Evolutionary conservation across 2,113 vertebrate species (phyloP).

Genomic region (Lathamus discolor): DNA sequence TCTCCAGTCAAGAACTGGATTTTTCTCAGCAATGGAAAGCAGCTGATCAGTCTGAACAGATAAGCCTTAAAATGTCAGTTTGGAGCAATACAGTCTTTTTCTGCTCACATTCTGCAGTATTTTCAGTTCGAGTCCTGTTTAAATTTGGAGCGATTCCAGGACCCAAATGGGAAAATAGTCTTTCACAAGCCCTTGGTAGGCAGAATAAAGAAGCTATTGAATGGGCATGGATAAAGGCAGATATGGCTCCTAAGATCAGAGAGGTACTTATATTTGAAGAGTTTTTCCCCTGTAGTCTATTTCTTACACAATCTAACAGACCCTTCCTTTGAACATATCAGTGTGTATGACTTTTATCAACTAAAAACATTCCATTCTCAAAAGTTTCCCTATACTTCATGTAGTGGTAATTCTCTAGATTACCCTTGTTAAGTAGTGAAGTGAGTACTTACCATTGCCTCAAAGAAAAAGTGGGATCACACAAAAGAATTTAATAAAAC

Average conservation of each 20-base stretch:
- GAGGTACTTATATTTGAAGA: neutral
- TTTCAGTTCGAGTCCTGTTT: neutral
- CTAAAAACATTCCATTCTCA: neutral
- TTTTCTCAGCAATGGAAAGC: neutral
- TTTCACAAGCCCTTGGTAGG: neutral
- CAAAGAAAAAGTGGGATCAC: neutral
- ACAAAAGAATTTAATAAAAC: neutral
- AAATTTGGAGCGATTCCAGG: neutral
- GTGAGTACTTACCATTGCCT: neutral
- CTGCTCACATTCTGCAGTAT: neutral
- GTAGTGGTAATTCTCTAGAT: neutral
- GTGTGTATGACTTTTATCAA: neutral
- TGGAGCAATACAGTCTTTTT: neutral
- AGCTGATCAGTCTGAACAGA: neutral
- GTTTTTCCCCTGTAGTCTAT: neutral
- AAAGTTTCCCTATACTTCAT: neutral
- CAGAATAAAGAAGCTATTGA: neutral
- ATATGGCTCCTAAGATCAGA: neutral
- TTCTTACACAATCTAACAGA: neutral
- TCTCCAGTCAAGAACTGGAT: neutral
- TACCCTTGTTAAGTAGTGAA: neutral
- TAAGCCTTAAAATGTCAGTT: neutral
- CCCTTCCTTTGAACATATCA: neutral
- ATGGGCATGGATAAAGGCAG: neutral
- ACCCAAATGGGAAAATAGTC: neutral